Conservation (phyloP, 1,140 invertebrate species). For the Drosophila asahinai region DNA sequence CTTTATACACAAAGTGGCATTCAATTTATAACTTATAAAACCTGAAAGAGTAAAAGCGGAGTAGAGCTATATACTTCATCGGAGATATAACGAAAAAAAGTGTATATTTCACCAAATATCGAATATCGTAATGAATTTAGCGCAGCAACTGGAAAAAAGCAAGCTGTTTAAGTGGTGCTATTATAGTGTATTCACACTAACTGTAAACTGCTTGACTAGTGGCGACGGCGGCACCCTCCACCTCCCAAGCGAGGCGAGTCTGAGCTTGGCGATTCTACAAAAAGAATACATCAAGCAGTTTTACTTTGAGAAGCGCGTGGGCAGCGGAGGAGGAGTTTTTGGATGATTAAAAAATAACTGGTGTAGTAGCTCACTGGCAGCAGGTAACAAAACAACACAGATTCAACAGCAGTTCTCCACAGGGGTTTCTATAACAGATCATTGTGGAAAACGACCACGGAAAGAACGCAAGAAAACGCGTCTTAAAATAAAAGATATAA, state of each 20-base stretch:
- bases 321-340: constrained; percentile 59
- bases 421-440: neutral
- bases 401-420: neutral
- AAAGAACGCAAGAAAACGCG: constrained; percentile 36
- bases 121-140: constrained; percentile 76
- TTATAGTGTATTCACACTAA: constrained; percentile 17
- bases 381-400: neutral
- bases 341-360: constrained; percentile 55
- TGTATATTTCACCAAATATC: constrained; percentile 6
- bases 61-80: neutral
- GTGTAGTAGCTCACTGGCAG: neutral
- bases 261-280: constrained; percentile 60
- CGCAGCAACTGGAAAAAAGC: constrained; percentile 64
- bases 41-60: neutral
- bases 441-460: constrained; percentile 3
- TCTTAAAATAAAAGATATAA: constrained; percentile 10
- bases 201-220: constrained; percentile 12
- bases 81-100: neutral
- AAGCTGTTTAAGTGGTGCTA: constrained; percentile 57
- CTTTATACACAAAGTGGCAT: neutral
- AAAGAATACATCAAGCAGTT: constrained; percentile 77
- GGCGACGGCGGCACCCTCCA: neutral
- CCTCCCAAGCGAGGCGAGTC: constrained; percentile 6
- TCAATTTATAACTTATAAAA: neutral
- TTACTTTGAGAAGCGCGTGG: constrained; percentile 74